These are phyloP conservation scores for Elephantulus edwardii DNA, from an alignment of 2,113 vertebrate genomes.

Conservation along the genomic window DNA sequence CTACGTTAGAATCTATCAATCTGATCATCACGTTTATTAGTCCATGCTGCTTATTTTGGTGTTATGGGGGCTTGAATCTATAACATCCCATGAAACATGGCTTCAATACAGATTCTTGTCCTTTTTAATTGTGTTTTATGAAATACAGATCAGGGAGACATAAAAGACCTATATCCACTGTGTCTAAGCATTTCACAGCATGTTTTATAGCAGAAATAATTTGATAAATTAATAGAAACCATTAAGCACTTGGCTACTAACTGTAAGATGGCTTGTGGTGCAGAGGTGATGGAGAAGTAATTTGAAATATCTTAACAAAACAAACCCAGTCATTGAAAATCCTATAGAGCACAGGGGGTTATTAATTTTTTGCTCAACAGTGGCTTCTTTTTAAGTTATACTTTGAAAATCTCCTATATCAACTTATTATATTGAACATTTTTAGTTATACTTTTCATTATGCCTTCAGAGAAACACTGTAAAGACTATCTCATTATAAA, in stretches of 20 bases:
- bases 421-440: not conserved
- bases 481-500: not conserved
- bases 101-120: not conserved
- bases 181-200: not conserved
- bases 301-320: too few species aligned
- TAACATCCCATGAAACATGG: not conserved
- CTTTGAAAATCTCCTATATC: not conserved
- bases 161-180: not conserved
- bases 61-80: not conserved
- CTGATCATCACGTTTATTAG: not conserved
- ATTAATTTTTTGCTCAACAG: not conserved
- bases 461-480: not conserved
- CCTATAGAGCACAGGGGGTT: not conserved
- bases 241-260: not conserved
- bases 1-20: not conserved
- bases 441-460: not conserved
- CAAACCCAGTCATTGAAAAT: not conserved
- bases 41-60: not conserved
- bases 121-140: constrained; percentile 4
- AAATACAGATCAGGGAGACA: not conserved
- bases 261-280: not conserved
- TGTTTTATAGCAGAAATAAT: not conserved
- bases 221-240: not conserved
- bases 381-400: not conserved
- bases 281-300: not conserved